Conservation (phyloP, 1,140 invertebrate species). For the Diorhabda sublineata region DNA sequence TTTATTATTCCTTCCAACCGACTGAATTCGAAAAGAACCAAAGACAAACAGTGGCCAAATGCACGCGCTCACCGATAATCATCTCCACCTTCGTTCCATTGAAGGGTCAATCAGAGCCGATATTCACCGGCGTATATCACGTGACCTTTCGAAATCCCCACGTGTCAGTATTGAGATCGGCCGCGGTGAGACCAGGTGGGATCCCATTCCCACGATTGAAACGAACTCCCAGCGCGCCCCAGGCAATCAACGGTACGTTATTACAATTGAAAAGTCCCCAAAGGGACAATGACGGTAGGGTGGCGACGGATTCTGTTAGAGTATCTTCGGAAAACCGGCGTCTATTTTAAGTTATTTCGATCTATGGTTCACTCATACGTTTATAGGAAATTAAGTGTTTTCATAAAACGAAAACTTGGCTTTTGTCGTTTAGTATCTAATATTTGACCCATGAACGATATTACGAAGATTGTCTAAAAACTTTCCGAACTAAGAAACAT, state of each 20-base stretch:
- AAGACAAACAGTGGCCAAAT: constrained; percentile 30
- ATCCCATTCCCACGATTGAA: constrained; percentile 31
- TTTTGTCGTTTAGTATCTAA: too few relatives aligned
- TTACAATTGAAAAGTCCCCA: constrained; percentile 19
- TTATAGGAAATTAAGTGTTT: too few relatives aligned
- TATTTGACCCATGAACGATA: too few relatives aligned
- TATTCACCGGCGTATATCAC: constrained; percentile 41
- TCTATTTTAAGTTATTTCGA: too few relatives aligned
- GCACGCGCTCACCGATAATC: constrained; percentile 36
- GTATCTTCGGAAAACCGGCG: too few relatives aligned
- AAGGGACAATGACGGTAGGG: neutral
- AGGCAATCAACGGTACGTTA: constrained; percentile 33
- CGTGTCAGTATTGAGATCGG: constrained; percentile 27
- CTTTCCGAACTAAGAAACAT: too few relatives aligned
- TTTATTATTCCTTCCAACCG: constrained; percentile 16
- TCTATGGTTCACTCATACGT: too few relatives aligned
- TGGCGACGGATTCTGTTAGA: too few relatives aligned
- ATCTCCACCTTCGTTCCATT: constrained; percentile 37
- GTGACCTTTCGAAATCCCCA: constrained; percentile 30
- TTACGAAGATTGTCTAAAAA: too few relatives aligned
- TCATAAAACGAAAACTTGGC: too few relatives aligned
- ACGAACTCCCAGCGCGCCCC: constrained; percentile 16
- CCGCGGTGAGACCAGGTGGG: constrained; percentile 36
- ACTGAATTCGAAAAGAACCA: constrained; percentile 16
- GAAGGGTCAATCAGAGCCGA: constrained; percentile 40